phyloP scores from a whole-genome alignment of 2,797 vertebrate genomes.

The Chelidonichthys spinosus region DNA sequence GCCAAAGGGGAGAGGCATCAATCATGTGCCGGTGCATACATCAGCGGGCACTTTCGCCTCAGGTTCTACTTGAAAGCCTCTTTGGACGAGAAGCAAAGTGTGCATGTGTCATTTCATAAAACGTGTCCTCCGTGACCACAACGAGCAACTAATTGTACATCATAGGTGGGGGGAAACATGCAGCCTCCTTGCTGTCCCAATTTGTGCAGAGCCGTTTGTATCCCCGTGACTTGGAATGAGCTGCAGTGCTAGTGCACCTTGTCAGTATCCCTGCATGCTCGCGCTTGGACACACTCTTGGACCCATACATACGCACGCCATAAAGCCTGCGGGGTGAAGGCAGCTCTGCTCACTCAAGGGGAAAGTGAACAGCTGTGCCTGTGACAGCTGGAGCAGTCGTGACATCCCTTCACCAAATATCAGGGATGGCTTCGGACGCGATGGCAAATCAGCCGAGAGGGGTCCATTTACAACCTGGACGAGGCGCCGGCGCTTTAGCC shows the following conservation, averaged over 20 bases:
- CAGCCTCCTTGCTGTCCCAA: conserved; percentile 23
- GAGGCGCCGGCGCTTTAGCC: conserved; percentile 65
- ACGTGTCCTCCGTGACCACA: conserved; percentile 1
- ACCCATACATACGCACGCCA: conserved; percentile 68
- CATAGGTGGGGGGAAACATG: not conserved
- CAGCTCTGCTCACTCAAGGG: conserved; percentile 88
- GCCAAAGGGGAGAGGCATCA: conserved; percentile 70
- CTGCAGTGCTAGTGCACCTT: conserved; percentile 84
- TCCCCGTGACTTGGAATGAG: conserved; percentile 55
- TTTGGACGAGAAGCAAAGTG: conserved; percentile 17
- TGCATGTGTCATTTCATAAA: not conserved
- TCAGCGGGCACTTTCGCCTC: conserved; percentile 50
- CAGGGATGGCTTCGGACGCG: conserved; percentile 78
- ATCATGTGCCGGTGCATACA: conserved; percentile 53
- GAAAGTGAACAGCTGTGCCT: conserved; percentile 92
- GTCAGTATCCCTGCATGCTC: conserved; percentile 74
- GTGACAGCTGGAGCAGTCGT: conserved; percentile 90
- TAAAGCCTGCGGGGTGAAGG: conserved; percentile 83
- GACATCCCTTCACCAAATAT: conserved; percentile 87
- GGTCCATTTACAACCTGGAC: conserved; percentile 79
- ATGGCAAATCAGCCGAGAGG: conserved; percentile 77
- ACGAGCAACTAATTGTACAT: conserved; percentile 20
- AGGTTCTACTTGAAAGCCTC: conserved; percentile 28
- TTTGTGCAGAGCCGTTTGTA: conserved; percentile 59
- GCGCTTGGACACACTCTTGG: conserved; percentile 67